Conservation (phyloP, 2,113 vertebrate species). For the Romanogobio albipinnatus region DNA sequence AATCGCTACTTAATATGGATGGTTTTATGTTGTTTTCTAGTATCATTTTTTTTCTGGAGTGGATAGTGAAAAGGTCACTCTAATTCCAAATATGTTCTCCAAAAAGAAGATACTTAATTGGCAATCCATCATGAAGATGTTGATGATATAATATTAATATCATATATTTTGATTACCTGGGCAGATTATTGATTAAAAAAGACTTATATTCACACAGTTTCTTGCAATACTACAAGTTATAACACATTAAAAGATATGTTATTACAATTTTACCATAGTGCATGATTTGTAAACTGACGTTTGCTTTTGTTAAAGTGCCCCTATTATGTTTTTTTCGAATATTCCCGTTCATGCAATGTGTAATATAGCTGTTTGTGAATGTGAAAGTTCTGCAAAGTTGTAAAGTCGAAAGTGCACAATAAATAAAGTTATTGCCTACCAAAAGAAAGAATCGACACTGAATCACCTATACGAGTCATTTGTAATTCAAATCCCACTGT, state of each 20-base stretch:
- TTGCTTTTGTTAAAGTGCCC: neutral
- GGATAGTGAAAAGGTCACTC: neutral
- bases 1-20: slow-evolving; percentile 15
- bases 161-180: too few relatives aligned
- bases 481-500: too few relatives aligned
- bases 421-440: too few relatives aligned
- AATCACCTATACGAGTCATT: too few relatives aligned
- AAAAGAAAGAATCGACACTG: too few relatives aligned
- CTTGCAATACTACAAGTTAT: neutral
- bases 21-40: neutral
- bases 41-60: neutral
- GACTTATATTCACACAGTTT: too few relatives aligned
- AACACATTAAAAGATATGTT: neutral
- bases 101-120: neutral
- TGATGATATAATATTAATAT: neutral
- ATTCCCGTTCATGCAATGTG: too few relatives aligned
- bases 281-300: neutral
- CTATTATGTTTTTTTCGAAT: too few relatives aligned
- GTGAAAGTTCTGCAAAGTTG: too few relatives aligned
- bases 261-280: neutral
- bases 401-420: too few relatives aligned
- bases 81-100: neutral
- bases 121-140: neutral
- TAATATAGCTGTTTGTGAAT: too few relatives aligned
- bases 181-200: too few relatives aligned